A percentile compares a stretch with the other conserved stretches of the same genome.
These are phyloP conservation scores for Sakesphorus luctuosus DNA, from an alignment of 2,113 vertebrate genomes.

Conservation along the genomic window DNA sequence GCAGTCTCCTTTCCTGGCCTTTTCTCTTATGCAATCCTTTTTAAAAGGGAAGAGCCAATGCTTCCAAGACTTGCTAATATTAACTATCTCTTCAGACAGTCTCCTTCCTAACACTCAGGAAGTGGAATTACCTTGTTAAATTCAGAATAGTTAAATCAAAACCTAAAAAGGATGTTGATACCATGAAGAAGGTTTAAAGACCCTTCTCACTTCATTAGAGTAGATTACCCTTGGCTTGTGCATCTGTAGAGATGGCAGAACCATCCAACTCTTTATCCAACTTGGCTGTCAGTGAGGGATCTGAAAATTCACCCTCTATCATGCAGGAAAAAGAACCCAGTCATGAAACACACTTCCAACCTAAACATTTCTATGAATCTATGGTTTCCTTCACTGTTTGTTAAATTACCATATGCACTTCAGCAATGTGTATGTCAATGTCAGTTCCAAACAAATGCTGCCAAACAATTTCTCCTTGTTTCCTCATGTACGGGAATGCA, in stretches of 20 bases:
- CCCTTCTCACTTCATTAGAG: background rate
- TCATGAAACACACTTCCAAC: background rate
- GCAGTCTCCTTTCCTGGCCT: background rate
- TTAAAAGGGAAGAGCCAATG: background rate
- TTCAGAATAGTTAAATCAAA: background rate
- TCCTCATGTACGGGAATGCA: rapidly evolving
- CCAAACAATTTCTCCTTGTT: background rate
- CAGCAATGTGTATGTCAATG: background rate
- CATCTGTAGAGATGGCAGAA: background rate
- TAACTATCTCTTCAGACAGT: background rate
- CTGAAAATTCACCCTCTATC: background rate
- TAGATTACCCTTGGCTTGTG: background rate
- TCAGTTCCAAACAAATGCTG: background rate
- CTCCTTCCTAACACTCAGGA: background rate
- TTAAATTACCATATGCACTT: background rate
- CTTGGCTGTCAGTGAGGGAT: background rate
- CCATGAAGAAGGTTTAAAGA: background rate
- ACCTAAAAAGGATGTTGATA: background rate
- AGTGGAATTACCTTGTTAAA: background rate
- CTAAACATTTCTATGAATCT: background rate
- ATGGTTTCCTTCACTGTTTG: background rate
- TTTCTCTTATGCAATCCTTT: background rate
- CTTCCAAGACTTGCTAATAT: background rate
- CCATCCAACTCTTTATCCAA: background rate
- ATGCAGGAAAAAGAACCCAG: background rate